Percentiles rank a stretch among this genome's conserved stretches.
phyloP scores from a whole-genome alignment of 2,888 invertebrate genomes.

The Lepidocyrtoides sp. region DNA sequence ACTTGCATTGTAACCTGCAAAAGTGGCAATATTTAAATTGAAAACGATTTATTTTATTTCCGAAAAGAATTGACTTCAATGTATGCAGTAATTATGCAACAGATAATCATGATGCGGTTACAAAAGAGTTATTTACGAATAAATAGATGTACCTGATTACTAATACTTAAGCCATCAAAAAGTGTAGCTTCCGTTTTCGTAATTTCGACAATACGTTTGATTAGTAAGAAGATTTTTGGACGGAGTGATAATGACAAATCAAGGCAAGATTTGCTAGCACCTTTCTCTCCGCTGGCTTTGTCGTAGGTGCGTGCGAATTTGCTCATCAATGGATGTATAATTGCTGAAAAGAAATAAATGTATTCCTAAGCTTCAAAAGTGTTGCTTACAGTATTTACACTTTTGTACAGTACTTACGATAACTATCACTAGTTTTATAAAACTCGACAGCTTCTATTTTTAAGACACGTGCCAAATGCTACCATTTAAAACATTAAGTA shows the following conservation, averaged over 20 bases:
- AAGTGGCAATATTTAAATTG: not conserved
- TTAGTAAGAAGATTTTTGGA: constrained; percentile 83
- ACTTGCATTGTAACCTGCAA: constrained; percentile 84
- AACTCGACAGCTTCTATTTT: constrained; percentile 2
- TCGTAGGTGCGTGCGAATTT: constrained; percentile 79
- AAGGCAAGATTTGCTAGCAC: constrained; percentile 53
- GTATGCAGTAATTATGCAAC: not conserved
- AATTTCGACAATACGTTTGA: constrained; percentile 81
- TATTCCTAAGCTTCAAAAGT: too few relatives aligned
- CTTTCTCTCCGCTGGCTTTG: constrained; percentile 13
- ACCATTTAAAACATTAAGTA: too few relatives aligned
- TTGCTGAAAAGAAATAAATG: constrained; percentile 77
- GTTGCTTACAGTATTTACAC: too few relatives aligned
- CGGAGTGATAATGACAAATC: constrained; percentile 82
- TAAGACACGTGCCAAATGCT: not conserved
- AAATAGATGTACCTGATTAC: constrained; percentile 82
- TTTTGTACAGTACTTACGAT: too few relatives aligned
- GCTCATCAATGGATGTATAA: constrained; percentile 81
- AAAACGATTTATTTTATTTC: too few relatives aligned
- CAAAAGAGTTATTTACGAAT: too few relatives aligned
- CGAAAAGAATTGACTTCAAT: too few relatives aligned
- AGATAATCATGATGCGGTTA: not conserved
- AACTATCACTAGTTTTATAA: not conserved
- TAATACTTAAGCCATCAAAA: constrained; percentile 81
- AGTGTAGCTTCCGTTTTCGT: constrained; percentile 83